A percentile compares a stretch with the other conserved stretches of the same genome.
Evolutionary conservation across 2,797 vertebrate species (phyloP).

Genomic region (Pantherophis vulpinus): DNA sequence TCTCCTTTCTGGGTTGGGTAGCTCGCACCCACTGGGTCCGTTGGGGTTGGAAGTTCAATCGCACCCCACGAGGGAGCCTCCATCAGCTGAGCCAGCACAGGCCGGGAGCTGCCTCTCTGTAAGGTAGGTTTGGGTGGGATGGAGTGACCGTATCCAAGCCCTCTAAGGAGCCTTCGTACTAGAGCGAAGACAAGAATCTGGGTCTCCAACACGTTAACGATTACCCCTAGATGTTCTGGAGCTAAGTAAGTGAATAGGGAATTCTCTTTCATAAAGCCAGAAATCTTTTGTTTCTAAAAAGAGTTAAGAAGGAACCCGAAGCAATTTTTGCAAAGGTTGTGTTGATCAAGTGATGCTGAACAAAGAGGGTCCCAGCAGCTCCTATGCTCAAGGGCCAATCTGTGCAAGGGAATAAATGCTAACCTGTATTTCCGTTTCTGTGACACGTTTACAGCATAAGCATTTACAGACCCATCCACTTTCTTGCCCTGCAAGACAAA

Average conservation of each 20-base stretch:
- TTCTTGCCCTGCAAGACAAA: slow-evolving; percentile 83
- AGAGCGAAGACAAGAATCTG: not conserved
- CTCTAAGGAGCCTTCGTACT: not conserved
- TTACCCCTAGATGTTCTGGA: not conserved
- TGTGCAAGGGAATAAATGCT: slow-evolving; percentile 9
- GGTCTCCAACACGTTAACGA: not conserved
- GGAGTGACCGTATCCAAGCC: not conserved
- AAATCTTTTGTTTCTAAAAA: not conserved
- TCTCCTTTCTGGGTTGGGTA: no score
- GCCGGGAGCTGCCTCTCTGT: not conserved
- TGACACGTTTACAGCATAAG: slow-evolving; percentile 87
- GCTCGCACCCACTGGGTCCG: no score
- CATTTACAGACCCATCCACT: slow-evolving; percentile 85
- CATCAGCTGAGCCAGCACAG: no score
- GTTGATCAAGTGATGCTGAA: not conserved
- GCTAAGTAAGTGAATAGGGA: not conserved
- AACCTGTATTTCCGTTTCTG: slow-evolving; percentile 98
- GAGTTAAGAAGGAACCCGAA: not conserved
- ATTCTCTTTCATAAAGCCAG: not conserved
- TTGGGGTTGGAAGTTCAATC: no score
- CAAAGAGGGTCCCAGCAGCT: not conserved
- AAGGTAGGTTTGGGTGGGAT: not conserved
- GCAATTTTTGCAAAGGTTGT: not conserved
- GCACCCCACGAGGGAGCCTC: no score
- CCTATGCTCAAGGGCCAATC: not conserved